Conservation (phyloP, 2,888 invertebrate species). For the Nycteola revayana region DNA sequence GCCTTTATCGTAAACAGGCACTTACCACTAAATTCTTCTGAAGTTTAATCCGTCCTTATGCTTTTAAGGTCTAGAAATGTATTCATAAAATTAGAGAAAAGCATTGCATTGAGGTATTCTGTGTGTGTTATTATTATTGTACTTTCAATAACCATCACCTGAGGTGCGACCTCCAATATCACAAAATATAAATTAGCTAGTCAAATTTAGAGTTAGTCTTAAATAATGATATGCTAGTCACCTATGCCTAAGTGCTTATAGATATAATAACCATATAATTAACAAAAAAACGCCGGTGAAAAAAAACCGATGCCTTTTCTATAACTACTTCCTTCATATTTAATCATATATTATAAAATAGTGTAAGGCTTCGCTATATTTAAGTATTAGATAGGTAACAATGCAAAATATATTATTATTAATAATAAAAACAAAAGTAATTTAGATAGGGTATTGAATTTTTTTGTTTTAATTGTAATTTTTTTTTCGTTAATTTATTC, state of each 20-base stretch:
- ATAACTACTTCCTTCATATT: conserved; percentile 31
- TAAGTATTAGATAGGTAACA: conserved; percentile 35
- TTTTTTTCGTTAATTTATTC: conserved; percentile 16
- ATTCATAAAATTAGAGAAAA: too few species aligned
- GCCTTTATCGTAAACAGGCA: too few species aligned
- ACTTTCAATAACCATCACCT: conserved; percentile 8
- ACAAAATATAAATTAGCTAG: conserved; percentile 66
- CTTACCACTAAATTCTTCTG: too few species aligned
- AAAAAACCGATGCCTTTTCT: conserved; percentile 26
- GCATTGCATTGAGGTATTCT: too few species aligned
- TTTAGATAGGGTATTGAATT: conserved; percentile 34
- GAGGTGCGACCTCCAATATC: conserved; percentile 65
- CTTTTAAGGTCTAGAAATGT: too few species aligned
- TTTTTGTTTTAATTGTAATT: conserved; percentile 14
- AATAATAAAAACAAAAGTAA: conserved; percentile 23
- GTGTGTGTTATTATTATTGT: too few species aligned
- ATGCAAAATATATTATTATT: conserved; percentile 35
- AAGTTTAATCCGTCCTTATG: too few species aligned
- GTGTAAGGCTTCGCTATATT: conserved; percentile 29
- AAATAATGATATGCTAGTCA: conserved; percentile 56
- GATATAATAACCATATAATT: conserved; percentile 26
- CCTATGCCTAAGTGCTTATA: conserved; percentile 38
- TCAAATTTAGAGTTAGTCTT: conserved; percentile 66
- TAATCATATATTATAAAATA: conserved; percentile 19
- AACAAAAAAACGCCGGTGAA: conserved; percentile 29